Conservation (phyloP, 2,797 vertebrate genomes). For the Gila robusta region DNA sequence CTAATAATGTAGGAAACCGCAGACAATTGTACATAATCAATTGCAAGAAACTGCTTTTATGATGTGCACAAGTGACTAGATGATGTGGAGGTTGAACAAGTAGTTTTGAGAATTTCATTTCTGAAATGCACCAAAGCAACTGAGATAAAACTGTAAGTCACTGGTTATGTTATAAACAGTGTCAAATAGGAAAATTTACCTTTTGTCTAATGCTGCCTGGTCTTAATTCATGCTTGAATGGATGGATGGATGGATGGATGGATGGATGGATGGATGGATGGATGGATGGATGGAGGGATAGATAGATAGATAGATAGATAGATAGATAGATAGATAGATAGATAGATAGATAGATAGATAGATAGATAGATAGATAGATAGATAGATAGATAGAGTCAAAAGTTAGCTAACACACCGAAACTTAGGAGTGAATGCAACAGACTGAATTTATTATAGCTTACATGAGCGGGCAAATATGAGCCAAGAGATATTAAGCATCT, state of each 20-base stretch:
- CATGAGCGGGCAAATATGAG: slow-evolving; percentile 52
- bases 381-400: not conserved
- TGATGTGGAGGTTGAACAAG: too few relatives aligned
- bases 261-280: not conserved
- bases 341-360: not conserved
- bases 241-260: not conserved
- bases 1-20: too few relatives aligned
- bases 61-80: too few relatives aligned
- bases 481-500: slow-evolving; percentile 43
- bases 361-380: too few relatives aligned
- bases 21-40: too few relatives aligned
- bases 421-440: slow-evolving; percentile 63
- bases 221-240: not conserved
- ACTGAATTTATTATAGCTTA: slow-evolving; percentile 69
- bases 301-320: not conserved
- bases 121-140: too few relatives aligned
- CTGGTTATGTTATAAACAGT: slow-evolving; percentile 9
- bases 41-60: too few relatives aligned
- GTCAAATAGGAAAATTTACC: not conserved
- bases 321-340: not conserved
- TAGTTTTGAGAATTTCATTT: too few relatives aligned
- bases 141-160: not conserved
- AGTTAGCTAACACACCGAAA: slow-evolving; percentile 22
- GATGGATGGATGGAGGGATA: not conserved
- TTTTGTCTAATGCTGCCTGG: not conserved